Evolutionary conservation across 2,113 vertebrate genomes (phyloP), one percentile per base, ranked within the genome.

Genomic region (Forbesichthys papilliferus): DNA sequence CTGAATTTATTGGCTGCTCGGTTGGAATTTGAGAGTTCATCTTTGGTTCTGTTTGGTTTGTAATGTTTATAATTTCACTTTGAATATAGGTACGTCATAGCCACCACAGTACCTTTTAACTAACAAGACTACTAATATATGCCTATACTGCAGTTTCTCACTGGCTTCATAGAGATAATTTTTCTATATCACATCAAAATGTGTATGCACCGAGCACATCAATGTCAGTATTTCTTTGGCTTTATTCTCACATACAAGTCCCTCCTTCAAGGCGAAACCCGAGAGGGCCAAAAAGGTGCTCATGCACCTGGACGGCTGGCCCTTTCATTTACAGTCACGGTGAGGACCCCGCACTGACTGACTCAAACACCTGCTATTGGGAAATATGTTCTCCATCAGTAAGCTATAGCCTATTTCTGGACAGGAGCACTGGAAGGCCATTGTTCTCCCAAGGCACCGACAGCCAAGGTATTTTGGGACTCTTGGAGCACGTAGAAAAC

Each of bases 321-420:
- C 80, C 91, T 91, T 91, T 92, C 82, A 85, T 86, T 85, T 91
- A 88, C 83, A 87, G 89, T 82, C 86, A 81, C 84, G 86, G 79
- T 86, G 90, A 89, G 81, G 86, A 91, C 84, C 87, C 87, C 88
- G 85, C 86, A 85, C 82, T 89, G 90, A 92, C 89, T 87, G 84
- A 87, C 87, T 90, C 90, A 90, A 89, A 90, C 91, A 93, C 92
- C 91, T 92, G 88, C 86, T 92, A 91, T 91, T 92, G 89, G 83
- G 76, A 81, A 92, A 92, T 92, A 92, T 91, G 91, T 92, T 91
- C 91, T 90, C 91, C 91, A 90, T 92, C 92, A 91, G 83, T 89
- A 87, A 90, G 82, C 86, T 87, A 81, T 78, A 75, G 87, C 88
- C 86, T 90, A 87, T 88, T 85, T 85, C 85, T 87, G 83, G 83